These are phyloP conservation scores for Globodera rostochiensis DNA, from an alignment of 1,140 invertebrate species.

Conservation along the genomic window DNA sequence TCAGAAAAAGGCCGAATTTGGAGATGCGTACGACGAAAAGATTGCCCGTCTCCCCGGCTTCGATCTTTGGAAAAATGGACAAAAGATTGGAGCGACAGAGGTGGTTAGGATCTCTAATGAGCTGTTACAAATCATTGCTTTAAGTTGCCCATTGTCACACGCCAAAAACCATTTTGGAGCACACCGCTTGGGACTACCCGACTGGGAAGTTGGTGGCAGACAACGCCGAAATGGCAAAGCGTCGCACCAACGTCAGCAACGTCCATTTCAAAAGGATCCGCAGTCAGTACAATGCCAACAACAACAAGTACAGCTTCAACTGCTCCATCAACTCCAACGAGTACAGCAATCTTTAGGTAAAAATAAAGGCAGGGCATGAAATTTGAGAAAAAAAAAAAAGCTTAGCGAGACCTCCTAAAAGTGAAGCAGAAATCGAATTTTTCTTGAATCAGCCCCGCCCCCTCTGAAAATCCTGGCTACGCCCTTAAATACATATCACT, in stretches of 20 bases:
- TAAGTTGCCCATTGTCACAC: slow-evolving; percentile 27
- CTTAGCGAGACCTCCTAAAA: background rate
- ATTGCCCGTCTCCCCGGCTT: slow-evolving; percentile 15
- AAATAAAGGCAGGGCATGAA: background rate
- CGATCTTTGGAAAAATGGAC: slow-evolving; percentile 12
- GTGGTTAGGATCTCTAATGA: background rate
- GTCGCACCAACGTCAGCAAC: background rate
- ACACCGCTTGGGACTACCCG: slow-evolving; percentile 9
- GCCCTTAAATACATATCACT: background rate
- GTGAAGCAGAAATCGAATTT: background rate
- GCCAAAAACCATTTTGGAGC: slow-evolving; percentile 21
- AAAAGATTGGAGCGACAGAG: slow-evolving; percentile 12
- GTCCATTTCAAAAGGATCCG: background rate
- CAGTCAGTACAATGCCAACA: slow-evolving; percentile 6
- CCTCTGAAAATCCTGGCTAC: no score
- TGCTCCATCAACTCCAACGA: background rate
- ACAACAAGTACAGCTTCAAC: slow-evolving; percentile 19
- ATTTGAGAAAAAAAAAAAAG: background rate
- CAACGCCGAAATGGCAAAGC: slow-evolving; percentile 8
- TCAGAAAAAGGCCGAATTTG: slow-evolving; percentile 7
- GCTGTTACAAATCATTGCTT: background rate
- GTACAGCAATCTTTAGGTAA: background rate
- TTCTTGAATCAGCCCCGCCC: no score
- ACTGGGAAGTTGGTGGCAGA: slow-evolving; percentile 4
- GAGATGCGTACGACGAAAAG: slow-evolving; percentile 23